Evolutionary conservation across 2,797 vertebrate genomes (phyloP).

Genomic region (Hyperoplus immaculatus): DNA sequence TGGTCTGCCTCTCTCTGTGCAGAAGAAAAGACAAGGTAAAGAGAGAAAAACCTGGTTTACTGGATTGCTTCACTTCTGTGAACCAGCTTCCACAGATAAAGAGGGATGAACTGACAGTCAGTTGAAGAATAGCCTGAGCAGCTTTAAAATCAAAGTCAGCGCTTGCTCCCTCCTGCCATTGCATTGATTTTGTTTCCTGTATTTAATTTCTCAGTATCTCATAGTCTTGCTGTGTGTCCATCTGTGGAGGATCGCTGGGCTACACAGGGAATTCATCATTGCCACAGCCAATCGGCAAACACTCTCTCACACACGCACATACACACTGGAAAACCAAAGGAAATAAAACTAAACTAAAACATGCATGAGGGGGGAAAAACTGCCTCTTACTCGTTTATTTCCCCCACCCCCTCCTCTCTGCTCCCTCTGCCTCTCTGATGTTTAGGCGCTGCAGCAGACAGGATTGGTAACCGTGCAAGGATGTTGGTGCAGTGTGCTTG

Average conservation of each 20-base stretch:
- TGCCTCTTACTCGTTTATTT: constrained; percentile 49
- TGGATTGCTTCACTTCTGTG: constrained; percentile 32
- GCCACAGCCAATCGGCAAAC: constrained; percentile 60
- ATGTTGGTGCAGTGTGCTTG: constrained; percentile 77
- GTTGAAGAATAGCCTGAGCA: constrained; percentile 65
- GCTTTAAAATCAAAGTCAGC: constrained; percentile 76
- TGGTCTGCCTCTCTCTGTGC: constrained; percentile 39
- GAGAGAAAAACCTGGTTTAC: constrained; percentile 38
- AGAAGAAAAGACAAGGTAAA: constrained; percentile 43
- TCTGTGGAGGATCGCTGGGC: constrained; percentile 66
- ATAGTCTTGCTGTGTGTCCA: constrained; percentile 73
- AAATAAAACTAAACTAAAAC: constrained; percentile 64
- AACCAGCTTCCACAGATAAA: constrained; percentile 55
- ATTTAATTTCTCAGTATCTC: constrained; percentile 78
- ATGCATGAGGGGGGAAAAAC: constrained; percentile 65
- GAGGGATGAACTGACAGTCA: constrained; percentile 64
- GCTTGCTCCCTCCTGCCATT: constrained; percentile 65
- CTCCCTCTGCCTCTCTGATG: constrained; percentile 64
- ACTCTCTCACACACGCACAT: constrained; percentile 22
- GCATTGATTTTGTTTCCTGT: constrained; percentile 80
- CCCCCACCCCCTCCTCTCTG: constrained; percentile 22
- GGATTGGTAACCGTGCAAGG: constrained; percentile 64
- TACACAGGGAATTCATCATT: constrained; percentile 59
- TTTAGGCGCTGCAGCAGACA: constrained; percentile 75
- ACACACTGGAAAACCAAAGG: constrained; percentile 37